Base-by-base conservation (phyloP, 2,113 vertebrate genomes). In the Nyctibius bracteatus region DNA sequence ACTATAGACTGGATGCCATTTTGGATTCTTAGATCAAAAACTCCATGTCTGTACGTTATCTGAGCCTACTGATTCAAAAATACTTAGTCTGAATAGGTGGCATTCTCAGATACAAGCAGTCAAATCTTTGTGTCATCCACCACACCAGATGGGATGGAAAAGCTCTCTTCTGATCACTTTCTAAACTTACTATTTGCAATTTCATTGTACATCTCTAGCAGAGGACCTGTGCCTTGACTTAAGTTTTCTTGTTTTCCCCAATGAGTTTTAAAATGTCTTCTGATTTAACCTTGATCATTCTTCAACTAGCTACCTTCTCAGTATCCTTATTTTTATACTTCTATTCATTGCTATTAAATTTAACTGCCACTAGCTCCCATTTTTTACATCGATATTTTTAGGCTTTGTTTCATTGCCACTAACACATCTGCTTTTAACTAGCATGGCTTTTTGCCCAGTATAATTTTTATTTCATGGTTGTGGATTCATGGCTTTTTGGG, bases 341-440 rank as follows among this genome's bases (percentile, higher is more conserved):
- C 68, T 81, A 0, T 61, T 72, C 31, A 8, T 61, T 51, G 65
- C 78, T 79, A 0, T 68, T 71, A 46, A 67, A 71, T 22, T 43
- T 51, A 31, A 52, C 43, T 78, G 63, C 46, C 49, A 66, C 39
- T 35, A 91, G 74, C 59, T 74, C 9, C 35, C 14, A 12, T 58
- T 84, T 86, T 89, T 78, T 15, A 22, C 43, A 30, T 7, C 0
- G 5, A 15, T 95, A 92, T 92, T 95, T 90, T 81, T 74, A 83
- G 65, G 55, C 68, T 94, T 88, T 94, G 72, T 86, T 86, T 88
- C 80, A 59, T 3, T 86, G 88, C 80, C 91, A 74, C 58, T 57
- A 58, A 14, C 65, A 89, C 94, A 91, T 81, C 91, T 95, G 91
- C 73, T 92, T 96, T 94, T 81, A 97, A 71, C 68, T 88, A 55